Conservation (phyloP, 2,113 vertebrate species). For the Melospiza melodia region DNA sequence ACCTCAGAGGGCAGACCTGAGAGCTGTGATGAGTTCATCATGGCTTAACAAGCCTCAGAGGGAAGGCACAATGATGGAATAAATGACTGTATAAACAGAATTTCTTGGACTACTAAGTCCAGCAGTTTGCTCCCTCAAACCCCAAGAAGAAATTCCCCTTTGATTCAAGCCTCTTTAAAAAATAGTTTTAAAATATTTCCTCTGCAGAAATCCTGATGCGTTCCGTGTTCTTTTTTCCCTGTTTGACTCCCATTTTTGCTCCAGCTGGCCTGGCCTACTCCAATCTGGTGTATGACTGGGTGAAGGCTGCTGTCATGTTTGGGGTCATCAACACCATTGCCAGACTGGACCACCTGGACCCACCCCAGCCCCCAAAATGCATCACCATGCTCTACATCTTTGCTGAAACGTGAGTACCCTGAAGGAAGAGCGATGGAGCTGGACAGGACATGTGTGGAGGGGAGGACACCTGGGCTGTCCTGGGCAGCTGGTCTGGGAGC, state of each 20-base stretch:
- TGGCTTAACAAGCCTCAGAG: background rate
- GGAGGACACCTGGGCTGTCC: background rate
- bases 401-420: conserved; percentile 86
- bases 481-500: background rate
- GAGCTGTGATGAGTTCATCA: background rate
- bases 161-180: background rate
- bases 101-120: background rate
- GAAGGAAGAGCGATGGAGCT: fast-evolving
- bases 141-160: background rate
- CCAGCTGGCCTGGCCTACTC: conserved; percentile 91
- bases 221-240: fast-evolving
- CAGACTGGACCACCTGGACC: conserved; percentile 90
- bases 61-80: background rate
- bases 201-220: background rate
- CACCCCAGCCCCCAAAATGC: conserved; percentile 91
- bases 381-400: conserved; percentile 95
- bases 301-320: conserved; percentile 94
- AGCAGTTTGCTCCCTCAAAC: background rate
- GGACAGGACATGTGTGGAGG: fast-evolving
- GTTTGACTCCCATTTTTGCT: background rate
- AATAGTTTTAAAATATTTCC: background rate
- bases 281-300: conserved; percentile 95
- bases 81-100: background rate
- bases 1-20: background rate
- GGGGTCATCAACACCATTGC: conserved; percentile 89